phyloP scores from a whole-genome alignment of 1,140 invertebrate species.

The Lanistes nyassanus region DNA sequence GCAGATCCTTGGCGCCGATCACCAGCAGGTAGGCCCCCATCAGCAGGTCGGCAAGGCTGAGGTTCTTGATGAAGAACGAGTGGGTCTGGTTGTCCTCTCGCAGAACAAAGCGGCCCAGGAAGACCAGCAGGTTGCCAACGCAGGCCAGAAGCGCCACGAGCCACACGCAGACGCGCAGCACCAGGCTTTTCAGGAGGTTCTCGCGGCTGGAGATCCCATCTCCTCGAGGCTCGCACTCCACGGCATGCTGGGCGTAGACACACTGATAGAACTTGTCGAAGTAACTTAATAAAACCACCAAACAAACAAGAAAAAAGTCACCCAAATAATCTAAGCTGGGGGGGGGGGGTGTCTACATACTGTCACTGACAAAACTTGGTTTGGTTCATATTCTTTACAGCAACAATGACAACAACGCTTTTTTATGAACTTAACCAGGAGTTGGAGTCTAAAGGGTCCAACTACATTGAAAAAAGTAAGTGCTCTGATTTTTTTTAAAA shows the following conservation, averaged over 20 bases:
- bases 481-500: too few relatives aligned
- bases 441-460: too few relatives aligned
- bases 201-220: constrained; percentile 79
- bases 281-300: constrained; percentile 71
- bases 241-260: constrained; percentile 73
- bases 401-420: too few relatives aligned
- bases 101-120: constrained; percentile 75
- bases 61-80: constrained; percentile 76
- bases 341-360: constrained; percentile 76
- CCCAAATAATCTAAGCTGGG: constrained; percentile 56
- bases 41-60: constrained; percentile 80
- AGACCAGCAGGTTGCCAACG: constrained; percentile 76
- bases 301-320: constrained; percentile 68
- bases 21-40: constrained; percentile 83
- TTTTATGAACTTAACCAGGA: too few relatives aligned
- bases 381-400: too few relatives aligned
- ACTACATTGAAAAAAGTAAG: too few relatives aligned
- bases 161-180: constrained; percentile 78
- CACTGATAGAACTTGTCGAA: constrained; percentile 81
- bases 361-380: constrained; percentile 77
- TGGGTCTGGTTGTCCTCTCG: constrained; percentile 66
- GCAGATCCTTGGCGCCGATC: constrained; percentile 76
- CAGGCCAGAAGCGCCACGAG: constrained; percentile 77
- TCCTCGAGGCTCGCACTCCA: constrained; percentile 74
- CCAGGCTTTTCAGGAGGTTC: constrained; percentile 74